Evolutionary conservation across 2,113 vertebrate species (phyloP).

Genomic region (Cavia porcellus): DNA sequence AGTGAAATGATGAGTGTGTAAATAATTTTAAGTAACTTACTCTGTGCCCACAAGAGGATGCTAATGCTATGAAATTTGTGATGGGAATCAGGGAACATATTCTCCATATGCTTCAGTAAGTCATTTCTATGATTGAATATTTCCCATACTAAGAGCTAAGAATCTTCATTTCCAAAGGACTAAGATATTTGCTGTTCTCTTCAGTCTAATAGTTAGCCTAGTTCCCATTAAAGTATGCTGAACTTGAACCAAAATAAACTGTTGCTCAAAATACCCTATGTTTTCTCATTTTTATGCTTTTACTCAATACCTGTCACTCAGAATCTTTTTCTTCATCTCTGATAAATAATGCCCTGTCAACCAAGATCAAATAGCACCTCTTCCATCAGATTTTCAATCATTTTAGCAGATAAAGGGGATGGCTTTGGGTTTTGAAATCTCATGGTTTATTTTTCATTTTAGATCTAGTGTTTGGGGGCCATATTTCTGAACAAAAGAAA

Average conservation of each 20-base stretch:
- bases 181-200: not conserved
- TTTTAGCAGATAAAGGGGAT: not conserved
- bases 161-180: slow-evolving; percentile 33
- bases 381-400: not conserved
- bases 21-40: slow-evolving; percentile 29
- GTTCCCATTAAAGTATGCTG: not conserved
- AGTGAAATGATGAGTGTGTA: not conserved
- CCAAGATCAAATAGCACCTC: not conserved
- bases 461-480: not conserved
- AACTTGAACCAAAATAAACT: not conserved
- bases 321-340: not conserved
- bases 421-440: slow-evolving; percentile 7
- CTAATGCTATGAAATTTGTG: not conserved
- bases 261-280: not conserved
- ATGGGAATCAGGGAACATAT: not conserved
- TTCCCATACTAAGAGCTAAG: not conserved
- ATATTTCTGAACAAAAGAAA: slow-evolving; percentile 11
- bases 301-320: not conserved
- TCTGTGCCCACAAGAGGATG: not conserved
- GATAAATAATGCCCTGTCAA: slow-evolving; percentile 35
- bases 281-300: not conserved
- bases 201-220: not conserved
- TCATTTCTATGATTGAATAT: slow-evolving; percentile 10
- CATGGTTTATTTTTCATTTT: slow-evolving; percentile 26
- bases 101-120: not conserved